Base-by-base conservation (phyloP, 2,113 vertebrate genomes). In the Corythaeola cristata region DNA sequence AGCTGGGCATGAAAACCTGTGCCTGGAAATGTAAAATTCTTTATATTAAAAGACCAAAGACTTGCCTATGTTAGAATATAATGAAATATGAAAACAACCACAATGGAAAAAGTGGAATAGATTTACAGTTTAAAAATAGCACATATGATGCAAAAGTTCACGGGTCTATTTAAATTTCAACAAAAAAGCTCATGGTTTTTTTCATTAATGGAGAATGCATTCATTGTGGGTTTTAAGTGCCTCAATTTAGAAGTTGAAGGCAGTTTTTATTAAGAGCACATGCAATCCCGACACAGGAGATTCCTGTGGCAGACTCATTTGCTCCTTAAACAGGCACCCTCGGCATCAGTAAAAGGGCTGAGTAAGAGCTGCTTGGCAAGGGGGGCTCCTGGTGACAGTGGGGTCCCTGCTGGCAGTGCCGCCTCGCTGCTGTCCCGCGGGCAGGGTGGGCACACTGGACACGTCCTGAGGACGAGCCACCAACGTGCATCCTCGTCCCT, bases 221-320 rank as follows among this genome's bases (percentile, higher is more conserved):
- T 93, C 95, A 94, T 90, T 96, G 96, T 20, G 96, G 95, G 72
- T 90, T 96, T 80, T 85, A 73, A 96, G 82, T 0, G n/a, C 78
- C 88, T 83, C 12, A 3, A 83, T 94, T 96, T 96, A 94, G 93
- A 94, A 96, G 66, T n/a, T 28, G 85, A 75, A 94, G 95, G 95
- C 95, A 37, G 30, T n/a, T 91, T 95, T 97, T 96, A 97, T 95
- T 93, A 95, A 91, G 53, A 96, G 85, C 95, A 94, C 79, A 95
- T 96, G 93, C 44, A 86, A 90, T 74, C 64, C 88, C 41, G 18
- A 55, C 60, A 74, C 59, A 68, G 75, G 80, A 95, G 92, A 96
- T 94, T 90, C 85, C 69, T 92, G 83, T 45, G 87, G 93, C 52
- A 77, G 72, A 93, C 88, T 84, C 39, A 28, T 85, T 84, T 89